phyloP scores from a whole-genome alignment of 2,113 vertebrate genomes.

The Salvator merianae region DNA sequence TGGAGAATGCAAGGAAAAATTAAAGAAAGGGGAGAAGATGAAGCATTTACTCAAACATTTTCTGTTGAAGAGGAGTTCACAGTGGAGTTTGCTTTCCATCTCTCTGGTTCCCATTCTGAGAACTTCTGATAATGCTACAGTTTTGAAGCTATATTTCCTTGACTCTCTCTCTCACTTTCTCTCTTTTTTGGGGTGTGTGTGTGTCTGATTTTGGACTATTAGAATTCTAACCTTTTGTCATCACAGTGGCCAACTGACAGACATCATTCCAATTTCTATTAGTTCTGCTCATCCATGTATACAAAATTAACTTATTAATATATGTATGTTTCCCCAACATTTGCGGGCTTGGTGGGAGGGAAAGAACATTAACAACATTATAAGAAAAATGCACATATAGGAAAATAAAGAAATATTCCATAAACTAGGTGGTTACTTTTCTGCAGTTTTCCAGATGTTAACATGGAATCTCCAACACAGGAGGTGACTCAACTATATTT shows the following conservation, averaged over 20 bases:
- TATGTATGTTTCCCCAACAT: neutral
- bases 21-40: no score
- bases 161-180: no score
- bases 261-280: neutral
- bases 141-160: neutral
- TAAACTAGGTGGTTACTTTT: neutral
- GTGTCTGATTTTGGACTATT: neutral
- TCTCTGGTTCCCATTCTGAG: neutral
- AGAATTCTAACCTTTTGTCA: neutral
- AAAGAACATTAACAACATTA: neutral
- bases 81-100: no score
- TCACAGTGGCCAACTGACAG: no score
- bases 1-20: no score
- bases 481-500: neutral
- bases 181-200: no score
- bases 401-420: accelerated
- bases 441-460: neutral
- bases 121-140: neutral
- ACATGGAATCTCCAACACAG: neutral
- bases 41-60: neutral
- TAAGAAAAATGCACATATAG: accelerated
- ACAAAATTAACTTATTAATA: neutral
- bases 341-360: neutral
- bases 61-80: neutral
- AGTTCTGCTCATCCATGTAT: neutral